Percentiles rank a stretch among this genome's conserved stretches.
Conservation (phyloP, 2,888 invertebrate species). For the Prosapia bicincta region DNA sequence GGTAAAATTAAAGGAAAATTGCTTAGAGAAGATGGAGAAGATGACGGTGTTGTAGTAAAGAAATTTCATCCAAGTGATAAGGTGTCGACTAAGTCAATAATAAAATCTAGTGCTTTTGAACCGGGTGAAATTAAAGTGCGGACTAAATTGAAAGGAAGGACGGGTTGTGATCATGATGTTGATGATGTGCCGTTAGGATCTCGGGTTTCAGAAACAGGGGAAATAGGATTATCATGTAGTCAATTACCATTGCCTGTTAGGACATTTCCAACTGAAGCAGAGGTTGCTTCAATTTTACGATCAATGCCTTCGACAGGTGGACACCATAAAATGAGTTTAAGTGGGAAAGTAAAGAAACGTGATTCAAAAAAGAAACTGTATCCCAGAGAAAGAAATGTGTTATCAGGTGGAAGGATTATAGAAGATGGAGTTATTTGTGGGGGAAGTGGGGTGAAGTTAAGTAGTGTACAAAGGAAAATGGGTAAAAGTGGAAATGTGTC, state of each 20-base stretch:
- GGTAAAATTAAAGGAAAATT: slow-evolving; percentile 50
- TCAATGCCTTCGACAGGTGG: slow-evolving; percentile 39
- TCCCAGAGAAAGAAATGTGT: slow-evolving; percentile 47
- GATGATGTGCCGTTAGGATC: slow-evolving; percentile 39
- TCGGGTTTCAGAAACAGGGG: slow-evolving; percentile 35
- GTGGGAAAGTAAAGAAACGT: slow-evolving; percentile 50
- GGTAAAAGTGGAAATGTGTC: slow-evolving; percentile 26
- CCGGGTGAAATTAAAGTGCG: slow-evolving; percentile 27
- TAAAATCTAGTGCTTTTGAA: slow-evolving; percentile 21
- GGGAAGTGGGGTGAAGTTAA: slow-evolving; percentile 29
- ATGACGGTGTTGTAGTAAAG: slow-evolving; percentile 15
- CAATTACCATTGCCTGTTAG: slow-evolving; percentile 28
- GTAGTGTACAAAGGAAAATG: slow-evolving; percentile 26
- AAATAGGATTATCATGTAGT: slow-evolving; percentile 30
- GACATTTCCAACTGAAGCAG: slow-evolving; percentile 40
- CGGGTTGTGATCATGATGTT: slow-evolving; percentile 23
- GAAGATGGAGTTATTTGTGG: slow-evolving; percentile 41
- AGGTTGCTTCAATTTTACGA: slow-evolving; percentile 40
- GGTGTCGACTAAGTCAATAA: slow-evolving; percentile 17
- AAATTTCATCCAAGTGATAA: slow-evolving; percentile 20
- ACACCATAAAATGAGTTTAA: slow-evolving; percentile 38
- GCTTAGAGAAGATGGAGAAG: slow-evolving; percentile 25
- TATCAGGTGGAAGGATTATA: slow-evolving; percentile 49
- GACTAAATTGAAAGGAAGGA: slow-evolving; percentile 27
- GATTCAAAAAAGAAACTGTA: slow-evolving; percentile 57